Base-by-base conservation (phyloP, 2,888 invertebrate species). In the Euphydryas editha region DNA sequence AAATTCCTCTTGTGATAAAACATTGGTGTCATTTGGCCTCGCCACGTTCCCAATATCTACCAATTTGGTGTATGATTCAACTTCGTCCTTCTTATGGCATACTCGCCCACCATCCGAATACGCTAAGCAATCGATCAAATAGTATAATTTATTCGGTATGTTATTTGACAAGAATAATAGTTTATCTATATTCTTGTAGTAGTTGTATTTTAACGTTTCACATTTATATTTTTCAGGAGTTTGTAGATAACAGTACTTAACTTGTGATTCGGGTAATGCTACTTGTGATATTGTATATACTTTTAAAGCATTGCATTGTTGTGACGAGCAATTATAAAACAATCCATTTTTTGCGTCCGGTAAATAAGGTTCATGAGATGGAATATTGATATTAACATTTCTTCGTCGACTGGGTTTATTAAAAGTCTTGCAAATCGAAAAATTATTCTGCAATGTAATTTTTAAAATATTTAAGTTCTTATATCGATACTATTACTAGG, bases 1-100 rank as follows among this genome's bases (percentile, higher is more conserved):
- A 60, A 90, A 88, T 70, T 92, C 91, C 17, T 90, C 85, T 73
- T 88, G 89, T 10, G 87, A 80, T n/a, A 91, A 76, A 54, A 90
- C 70, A 59, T 79, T 84, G 0, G 76, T 57, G 63, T 88, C 85
- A 24, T 83, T 81, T 1, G 88, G 87, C 71, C 86, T 83, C 17
- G 80, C 85, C 70, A 86, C 75, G 54, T 83, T 80, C 46, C 85
- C 90, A 42, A 82, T 82, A 68, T 88, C 85, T 20, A 88, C 77
- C 37, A 92, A 80, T 68, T 83, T 76, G 61, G 80, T 73, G 71
- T 88, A 81, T 72, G 87, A 81, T 62, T 77, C 73, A 58, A 76
- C 70, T 20, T 66, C 71, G 59, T 74, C 82, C 74, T 86, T 89
- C 73, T 77, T 87, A 70, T 86, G 84, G 76, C 92, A 92, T 7